Evolutionary conservation across 2,113 vertebrate species (phyloP), one percentile per base, ranked within the genome.

Genomic region (Aptenodytes patagonicus): DNA sequence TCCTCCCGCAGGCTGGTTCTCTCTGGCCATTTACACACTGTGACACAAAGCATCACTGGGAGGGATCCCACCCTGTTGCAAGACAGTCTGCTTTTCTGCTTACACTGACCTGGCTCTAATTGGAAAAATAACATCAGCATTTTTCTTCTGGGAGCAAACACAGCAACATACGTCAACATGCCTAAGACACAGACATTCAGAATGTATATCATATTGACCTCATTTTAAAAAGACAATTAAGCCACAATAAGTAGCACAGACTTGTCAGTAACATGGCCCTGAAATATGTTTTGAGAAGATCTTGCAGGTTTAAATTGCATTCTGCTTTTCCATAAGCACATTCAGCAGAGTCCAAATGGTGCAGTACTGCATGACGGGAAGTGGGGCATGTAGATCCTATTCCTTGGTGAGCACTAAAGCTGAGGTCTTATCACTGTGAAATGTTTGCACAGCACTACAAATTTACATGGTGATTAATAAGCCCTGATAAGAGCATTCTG

Each of bases 401-500:
- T 65, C 13, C 70, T n/a, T 75, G 54, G 21, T 58, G 28, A 61
- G 61, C 21, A 24, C 25, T 34, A 71, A 90, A 83, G 13, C 34
- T 57, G 57, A 91, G 19, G 77, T 69, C 52, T 89, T 95, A 95
- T 84, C 93, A 36, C 61, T 4, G 9, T 36, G 77, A 94, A 89
- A 87, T 78, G 5, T 97, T 95, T 96, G 83, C 52, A 76, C 44
- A 83, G 69, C 57, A 58, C 40, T 87, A 71, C 71, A 71, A 82
- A 92, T 77, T 87, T 94, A 72, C 73, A 32, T 7, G 19, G 42
- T 65, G 65, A 89, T 93, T 96, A 93, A 93, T 78, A 78, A 85
- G 9, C 1, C 2, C 66, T 61, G 89, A 87, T 87, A 82, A 65
- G 40, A 75, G 46, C 22, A 83, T 79, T 69, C 47, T 79, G 89